A percentile compares a stretch with the other conserved stretches of the same genome.
Conservation (phyloP, 2,888 invertebrate genomes). For the Aphelenchoides bicaudatus region DNA sequence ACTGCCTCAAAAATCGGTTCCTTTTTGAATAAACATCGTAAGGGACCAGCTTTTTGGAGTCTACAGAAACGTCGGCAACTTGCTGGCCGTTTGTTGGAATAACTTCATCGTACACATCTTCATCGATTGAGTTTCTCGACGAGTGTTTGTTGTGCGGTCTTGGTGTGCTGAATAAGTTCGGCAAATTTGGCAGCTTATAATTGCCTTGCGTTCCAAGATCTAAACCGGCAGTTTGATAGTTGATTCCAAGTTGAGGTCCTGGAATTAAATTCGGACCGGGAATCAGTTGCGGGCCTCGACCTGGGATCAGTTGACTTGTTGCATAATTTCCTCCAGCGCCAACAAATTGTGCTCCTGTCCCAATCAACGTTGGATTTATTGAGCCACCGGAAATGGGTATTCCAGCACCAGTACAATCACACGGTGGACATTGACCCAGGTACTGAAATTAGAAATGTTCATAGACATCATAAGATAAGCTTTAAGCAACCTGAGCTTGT, state of each 20-base stretch:
- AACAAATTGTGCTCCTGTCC: neutral
- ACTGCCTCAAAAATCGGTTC: slow-evolving; percentile 18
- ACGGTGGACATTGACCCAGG: slow-evolving; percentile 11
- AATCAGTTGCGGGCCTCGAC: neutral
- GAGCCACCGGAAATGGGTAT: slow-evolving; percentile 1
- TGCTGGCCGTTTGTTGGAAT: slow-evolving; percentile 19
- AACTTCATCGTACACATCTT: slow-evolving; percentile 22
- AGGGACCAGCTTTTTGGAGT: slow-evolving; percentile 21
- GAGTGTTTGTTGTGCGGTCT: neutral
- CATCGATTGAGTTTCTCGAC: neutral
- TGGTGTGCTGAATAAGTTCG: neutral
- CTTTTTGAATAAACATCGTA: slow-evolving; percentile 18
- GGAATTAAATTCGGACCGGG: neutral
- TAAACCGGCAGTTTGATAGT: slow-evolving; percentile 4
- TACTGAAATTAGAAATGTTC: neutral
- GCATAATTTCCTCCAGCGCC: neutral
- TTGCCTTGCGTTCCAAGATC: neutral
- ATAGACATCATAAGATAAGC: no score
- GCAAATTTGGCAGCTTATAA: neutral
- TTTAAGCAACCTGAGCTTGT: no score
- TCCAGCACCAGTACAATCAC: slow-evolving; percentile 3
- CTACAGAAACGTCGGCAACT: slow-evolving; percentile 28
- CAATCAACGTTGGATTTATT: neutral
- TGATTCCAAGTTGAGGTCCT: neutral
- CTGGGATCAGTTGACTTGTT: neutral